These are phyloP conservation scores for Papilio glaucus DNA, from an alignment of 1,140 invertebrate genomes.

Conservation along the genomic window DNA sequence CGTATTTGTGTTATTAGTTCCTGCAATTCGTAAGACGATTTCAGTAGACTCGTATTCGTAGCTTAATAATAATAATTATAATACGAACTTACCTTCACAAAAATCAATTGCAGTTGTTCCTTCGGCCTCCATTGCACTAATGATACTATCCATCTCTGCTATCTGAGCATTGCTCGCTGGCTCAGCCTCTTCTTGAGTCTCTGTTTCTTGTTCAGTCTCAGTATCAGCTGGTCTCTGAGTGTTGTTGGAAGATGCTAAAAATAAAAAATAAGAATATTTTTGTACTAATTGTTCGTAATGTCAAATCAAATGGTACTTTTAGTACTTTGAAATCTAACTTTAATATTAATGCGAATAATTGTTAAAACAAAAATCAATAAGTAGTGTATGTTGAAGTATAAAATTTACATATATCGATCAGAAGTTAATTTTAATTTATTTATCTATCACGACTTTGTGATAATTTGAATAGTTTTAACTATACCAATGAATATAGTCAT, in stretches of 20 bases:
- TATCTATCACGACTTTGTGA: background rate
- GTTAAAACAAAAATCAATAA: too few species aligned
- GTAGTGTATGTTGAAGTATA: too few species aligned
- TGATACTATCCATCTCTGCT: conserved; percentile 81
- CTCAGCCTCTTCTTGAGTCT: conserved; percentile 62
- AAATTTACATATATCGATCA: too few species aligned
- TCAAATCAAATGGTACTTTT: too few species aligned
- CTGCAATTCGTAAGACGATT: conserved; percentile 2
- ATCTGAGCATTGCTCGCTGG: conserved; percentile 74
- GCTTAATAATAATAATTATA: background rate
- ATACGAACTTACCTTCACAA: conserved; percentile 49
- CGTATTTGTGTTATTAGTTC: conserved; percentile 36
- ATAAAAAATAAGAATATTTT: conserved; percentile 17
- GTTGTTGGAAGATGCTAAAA: conserved; percentile 48
- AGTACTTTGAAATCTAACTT: too few species aligned
- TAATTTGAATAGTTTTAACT: background rate
- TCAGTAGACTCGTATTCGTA: background rate
- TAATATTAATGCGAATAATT: too few species aligned
- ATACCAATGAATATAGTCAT: conserved; percentile 27
- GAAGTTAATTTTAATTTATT: too few species aligned
- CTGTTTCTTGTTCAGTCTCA: conserved; percentile 56
- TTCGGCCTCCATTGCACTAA: conserved; percentile 84
- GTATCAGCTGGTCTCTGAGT: conserved; percentile 45
- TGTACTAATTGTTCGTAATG: background rate
- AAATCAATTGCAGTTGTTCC: conserved; percentile 58